phyloP scores from a whole-genome alignment of 2,113 vertebrate species.

The Zosterops hypoxanthus region DNA sequence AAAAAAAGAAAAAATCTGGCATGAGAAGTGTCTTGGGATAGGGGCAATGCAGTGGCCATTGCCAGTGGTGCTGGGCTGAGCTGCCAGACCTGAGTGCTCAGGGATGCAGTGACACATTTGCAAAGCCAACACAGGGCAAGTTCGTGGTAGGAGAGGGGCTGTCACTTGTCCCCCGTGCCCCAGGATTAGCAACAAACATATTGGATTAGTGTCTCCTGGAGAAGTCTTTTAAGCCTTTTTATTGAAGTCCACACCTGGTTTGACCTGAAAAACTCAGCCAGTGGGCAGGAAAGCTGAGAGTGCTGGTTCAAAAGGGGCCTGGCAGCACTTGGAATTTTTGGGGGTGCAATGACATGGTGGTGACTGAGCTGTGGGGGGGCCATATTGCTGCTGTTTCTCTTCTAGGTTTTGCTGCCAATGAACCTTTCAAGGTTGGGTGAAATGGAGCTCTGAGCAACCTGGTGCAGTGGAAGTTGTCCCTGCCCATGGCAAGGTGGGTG shows the following conservation, averaged over 20 bases:
- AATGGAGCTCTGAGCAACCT: neutral
- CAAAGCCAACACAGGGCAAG: neutral
- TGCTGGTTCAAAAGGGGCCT: neutral
- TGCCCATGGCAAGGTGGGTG: neutral
- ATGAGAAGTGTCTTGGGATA: neutral
- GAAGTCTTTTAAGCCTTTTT: neutral
- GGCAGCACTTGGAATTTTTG: neutral
- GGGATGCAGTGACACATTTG: neutral
- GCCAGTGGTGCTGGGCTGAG: neutral
- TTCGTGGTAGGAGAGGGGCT: fast-evolving
- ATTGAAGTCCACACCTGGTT: neutral
- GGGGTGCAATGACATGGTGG: fast-evolving
- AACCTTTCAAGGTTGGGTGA: neutral
- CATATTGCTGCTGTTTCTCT: neutral
- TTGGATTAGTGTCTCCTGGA: neutral
- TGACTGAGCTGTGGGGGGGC: neutral
- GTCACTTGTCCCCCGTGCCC: neutral
- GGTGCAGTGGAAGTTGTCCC: neutral
- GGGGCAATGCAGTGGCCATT: neutral
- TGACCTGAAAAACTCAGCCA: neutral
- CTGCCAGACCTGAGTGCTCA: neutral
- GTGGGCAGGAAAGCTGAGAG: neutral
- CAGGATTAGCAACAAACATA: neutral
- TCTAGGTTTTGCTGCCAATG: neutral
- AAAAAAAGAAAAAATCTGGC: neutral